Evolutionary conservation across 64 coral and sea anemone species (phyloP).

Genomic region (Actinia tenebrosa): DNA sequence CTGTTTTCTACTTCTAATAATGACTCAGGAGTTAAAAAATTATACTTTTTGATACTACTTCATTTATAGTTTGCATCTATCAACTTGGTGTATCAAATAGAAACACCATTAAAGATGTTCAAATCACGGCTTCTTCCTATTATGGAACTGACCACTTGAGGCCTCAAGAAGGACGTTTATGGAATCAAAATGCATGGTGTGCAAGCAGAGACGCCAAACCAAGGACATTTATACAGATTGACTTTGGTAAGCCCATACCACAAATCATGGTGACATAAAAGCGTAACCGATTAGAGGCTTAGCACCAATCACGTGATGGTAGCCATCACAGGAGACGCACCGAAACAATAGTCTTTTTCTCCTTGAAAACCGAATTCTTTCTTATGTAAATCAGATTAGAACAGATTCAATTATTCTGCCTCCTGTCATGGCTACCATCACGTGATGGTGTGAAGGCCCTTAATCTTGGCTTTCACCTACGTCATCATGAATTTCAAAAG

Average conservation of each 20-base stretch:
- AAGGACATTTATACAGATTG: conserved; percentile 60
- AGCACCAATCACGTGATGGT: no score
- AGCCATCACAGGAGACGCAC: no score
- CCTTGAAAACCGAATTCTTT: no score
- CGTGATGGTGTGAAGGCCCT: no score
- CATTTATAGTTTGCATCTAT: conserved; percentile 71
- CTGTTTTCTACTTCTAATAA: background rate
- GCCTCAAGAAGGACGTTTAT: conserved; percentile 63
- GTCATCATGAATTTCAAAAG: no score
- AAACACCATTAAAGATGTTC: conserved; percentile 53
- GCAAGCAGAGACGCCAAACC: conserved; percentile 24
- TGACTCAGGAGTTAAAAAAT: background rate
- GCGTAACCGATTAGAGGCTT: no score
- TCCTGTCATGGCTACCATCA: no score
- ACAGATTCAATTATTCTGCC: no score
- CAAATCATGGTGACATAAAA: no score
- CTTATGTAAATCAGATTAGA: no score
- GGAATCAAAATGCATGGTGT: conserved; percentile 64
- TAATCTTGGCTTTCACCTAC: no score
- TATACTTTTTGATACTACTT: background rate
- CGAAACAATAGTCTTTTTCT: no score
- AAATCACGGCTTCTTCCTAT: conserved; percentile 80
- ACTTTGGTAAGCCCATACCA: background rate
- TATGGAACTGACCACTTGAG: conserved; percentile 39
- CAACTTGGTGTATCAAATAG: conserved; percentile 63